phyloP scores from a whole-genome alignment of 1,140 invertebrate species.

The Potamilus streckersoni region DNA sequence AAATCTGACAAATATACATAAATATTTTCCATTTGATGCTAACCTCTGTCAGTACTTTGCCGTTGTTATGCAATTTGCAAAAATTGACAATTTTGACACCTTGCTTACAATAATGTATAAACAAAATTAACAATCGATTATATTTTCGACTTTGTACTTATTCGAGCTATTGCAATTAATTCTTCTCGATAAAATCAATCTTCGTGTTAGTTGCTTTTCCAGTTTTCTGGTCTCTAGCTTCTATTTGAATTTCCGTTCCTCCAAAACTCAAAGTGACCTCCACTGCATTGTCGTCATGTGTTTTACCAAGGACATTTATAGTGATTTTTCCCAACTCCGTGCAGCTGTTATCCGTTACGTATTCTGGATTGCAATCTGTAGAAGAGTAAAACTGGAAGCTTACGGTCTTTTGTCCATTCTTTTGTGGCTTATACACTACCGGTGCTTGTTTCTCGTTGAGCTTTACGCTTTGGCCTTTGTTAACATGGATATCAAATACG shows the following conservation, averaged over 20 bases:
- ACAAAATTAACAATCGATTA: too few relatives aligned
- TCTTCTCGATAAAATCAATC: neutral
- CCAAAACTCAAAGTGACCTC: constrained; percentile 9
- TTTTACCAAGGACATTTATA: neutral
- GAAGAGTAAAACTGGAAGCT: neutral
- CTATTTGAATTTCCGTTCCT: constrained; percentile 12
- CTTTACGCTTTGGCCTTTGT: constrained; percentile 2
- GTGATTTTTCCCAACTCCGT: neutral
- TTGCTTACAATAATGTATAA: too few relatives aligned
- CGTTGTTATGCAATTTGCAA: too few relatives aligned
- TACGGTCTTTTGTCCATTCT: neutral
- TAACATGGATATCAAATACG: constrained; percentile 3
- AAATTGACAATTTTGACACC: too few relatives aligned
- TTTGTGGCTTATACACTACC: neutral
- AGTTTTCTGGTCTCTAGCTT: neutral
- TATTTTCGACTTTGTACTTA: too few relatives aligned
- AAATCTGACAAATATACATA: too few relatives aligned
- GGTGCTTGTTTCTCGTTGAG: neutral
- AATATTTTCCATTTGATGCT: too few relatives aligned
- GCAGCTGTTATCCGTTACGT: constrained; percentile 1
- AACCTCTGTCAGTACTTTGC: too few relatives aligned
- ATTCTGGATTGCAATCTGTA: neutral
- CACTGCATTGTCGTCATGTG: neutral
- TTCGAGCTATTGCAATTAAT: too few relatives aligned
- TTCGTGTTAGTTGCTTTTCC: neutral